Conservation (phyloP, 2,113 vertebrate species). For the Peucedramus taeniatus region DNA sequence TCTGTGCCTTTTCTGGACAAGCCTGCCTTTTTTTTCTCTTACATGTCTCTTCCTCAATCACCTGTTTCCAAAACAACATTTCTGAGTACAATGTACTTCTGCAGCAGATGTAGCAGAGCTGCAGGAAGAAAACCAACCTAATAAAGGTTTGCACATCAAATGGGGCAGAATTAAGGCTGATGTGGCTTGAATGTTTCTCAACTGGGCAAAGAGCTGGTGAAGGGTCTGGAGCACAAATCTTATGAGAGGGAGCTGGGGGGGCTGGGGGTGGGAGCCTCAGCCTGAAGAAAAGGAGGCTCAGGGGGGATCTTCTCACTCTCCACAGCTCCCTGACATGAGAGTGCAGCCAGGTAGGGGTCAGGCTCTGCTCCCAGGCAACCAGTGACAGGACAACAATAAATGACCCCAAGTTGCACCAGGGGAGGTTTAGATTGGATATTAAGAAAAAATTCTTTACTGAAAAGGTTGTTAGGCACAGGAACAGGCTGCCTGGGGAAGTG, state of each 20-base stretch:
- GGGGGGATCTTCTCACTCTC: neutral
- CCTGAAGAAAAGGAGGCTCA: neutral
- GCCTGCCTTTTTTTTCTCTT: neutral
- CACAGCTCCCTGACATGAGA: neutral
- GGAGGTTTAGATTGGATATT: neutral
- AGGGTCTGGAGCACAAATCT: neutral
- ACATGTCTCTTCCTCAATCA: neutral
- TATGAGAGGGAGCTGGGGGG: neutral
- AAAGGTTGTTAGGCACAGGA: neutral
- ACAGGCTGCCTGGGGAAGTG: neutral
- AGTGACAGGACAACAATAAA: neutral
- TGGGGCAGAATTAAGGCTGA: neutral
- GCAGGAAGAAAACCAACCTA: neutral
- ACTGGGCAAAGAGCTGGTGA: neutral
- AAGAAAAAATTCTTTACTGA: neutral
- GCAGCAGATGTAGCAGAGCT: neutral
- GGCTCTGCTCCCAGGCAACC: neutral
- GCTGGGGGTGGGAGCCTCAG: rapidly evolving
- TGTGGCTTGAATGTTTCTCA: neutral
- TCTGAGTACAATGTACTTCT: neutral
- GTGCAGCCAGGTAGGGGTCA: neutral
- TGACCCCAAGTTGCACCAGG: neutral
- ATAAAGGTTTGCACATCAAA: neutral
- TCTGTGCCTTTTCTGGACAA: neutral
- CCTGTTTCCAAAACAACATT: neutral